These are phyloP conservation scores for Galeopsomyia nigrocyanea DNA, from an alignment of 2,888 invertebrate genomes.

Conservation along the genomic window DNA sequence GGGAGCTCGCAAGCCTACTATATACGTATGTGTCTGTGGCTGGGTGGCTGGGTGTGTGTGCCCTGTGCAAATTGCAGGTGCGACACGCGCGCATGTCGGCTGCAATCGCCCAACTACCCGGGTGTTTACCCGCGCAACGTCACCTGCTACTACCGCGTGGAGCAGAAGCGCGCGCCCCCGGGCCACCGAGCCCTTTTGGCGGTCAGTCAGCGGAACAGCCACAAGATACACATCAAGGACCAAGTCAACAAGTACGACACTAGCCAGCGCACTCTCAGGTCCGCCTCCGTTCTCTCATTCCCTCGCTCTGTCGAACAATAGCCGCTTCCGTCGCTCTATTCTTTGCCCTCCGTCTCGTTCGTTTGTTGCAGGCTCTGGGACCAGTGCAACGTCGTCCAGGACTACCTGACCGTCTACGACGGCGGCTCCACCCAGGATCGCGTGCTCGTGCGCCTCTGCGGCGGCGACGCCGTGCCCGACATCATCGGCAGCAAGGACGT, in stretches of 20 bases:
- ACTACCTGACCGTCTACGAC: constrained; percentile 86
- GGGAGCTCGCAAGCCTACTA: not conserved
- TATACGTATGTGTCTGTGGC: not conserved
- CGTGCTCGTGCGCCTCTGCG: constrained; percentile 83
- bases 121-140: constrained; percentile 91
- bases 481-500: constrained; percentile 83
- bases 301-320: too few species aligned
- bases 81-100: constrained; percentile 78
- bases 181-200: constrained; percentile 83
- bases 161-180: constrained; percentile 74
- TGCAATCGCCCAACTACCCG: constrained; percentile 92
- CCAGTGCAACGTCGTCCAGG: constrained; percentile 85
- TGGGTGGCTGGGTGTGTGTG: too few species aligned
- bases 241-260: constrained; percentile 83
- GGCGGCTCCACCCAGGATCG: constrained; percentile 80
- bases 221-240: constrained; percentile 85
- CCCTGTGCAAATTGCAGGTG: constrained; percentile 70
- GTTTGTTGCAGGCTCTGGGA: constrained; percentile 79
- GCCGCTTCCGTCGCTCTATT: constrained; percentile 16
- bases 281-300: too few species aligned
- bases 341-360: too few species aligned
- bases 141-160: constrained; percentile 83
- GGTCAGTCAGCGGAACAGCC: constrained; percentile 83
- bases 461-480: constrained; percentile 85
- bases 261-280: constrained; percentile 82